Percentiles rank a stretch among this genome's conserved stretches.
Conservation (phyloP, 2,888 invertebrate genomes). For the Callosobruchus maculatus region DNA sequence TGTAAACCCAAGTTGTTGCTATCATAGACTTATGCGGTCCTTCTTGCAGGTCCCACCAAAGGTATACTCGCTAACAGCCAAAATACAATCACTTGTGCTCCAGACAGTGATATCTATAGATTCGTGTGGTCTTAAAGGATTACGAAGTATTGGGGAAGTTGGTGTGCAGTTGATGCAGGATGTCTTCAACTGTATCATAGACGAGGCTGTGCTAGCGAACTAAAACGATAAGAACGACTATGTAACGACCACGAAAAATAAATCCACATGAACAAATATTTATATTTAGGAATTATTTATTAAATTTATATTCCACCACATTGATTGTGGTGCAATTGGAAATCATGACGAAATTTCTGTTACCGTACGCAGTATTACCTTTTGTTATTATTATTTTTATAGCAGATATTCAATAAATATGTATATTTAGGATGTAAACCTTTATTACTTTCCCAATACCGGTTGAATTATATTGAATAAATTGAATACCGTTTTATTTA, state of each 20-base stretch:
- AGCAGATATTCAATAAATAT: background rate
- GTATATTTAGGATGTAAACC: background rate
- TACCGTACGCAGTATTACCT: background rate
- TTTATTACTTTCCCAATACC: background rate
- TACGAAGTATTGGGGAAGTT: conserved; percentile 16
- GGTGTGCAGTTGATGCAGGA: conserved; percentile 17
- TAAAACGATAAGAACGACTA: background rate
- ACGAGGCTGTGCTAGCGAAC: conserved; percentile 1
- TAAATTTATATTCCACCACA: background rate
- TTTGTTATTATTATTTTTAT: background rate
- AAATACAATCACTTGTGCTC: conserved; percentile 22
- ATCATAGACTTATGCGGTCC: too few species aligned
- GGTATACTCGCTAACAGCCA: conserved; percentile 22
- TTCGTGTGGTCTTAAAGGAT: conserved; percentile 18
- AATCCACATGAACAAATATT: background rate
- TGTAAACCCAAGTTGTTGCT: too few species aligned
- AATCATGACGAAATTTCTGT: background rate
- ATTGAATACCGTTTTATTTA: too few species aligned
- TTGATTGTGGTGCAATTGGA: background rate
- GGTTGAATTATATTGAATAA: too few species aligned
- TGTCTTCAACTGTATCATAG: conserved; percentile 18
- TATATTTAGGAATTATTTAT: background rate
- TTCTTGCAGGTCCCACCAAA: conserved; percentile 22
- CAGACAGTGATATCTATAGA: conserved; percentile 21
- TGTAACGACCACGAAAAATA: background rate